Percentiles rank a stretch among this genome's conserved stretches.
Evolutionary conservation across 2,888 invertebrate species (phyloP).

Genomic region (Colletes collaris): DNA sequence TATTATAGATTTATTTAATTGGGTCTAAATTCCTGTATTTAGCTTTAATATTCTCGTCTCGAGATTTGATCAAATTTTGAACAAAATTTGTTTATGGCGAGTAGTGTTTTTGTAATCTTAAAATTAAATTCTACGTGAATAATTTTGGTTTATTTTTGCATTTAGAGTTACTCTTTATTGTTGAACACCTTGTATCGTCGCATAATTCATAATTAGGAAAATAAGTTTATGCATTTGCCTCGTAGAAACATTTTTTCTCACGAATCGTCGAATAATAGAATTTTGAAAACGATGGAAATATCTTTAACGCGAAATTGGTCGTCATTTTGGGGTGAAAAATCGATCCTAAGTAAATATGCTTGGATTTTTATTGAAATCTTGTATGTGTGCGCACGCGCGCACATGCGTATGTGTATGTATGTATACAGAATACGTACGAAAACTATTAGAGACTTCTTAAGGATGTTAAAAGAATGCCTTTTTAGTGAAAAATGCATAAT

Average conservation of each 20-base stretch:
- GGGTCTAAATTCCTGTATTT: no score
- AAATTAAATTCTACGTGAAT: no score
- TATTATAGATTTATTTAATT: no score
- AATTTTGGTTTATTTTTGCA: no score
- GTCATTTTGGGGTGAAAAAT: not conserved
- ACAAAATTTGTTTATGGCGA: no score
- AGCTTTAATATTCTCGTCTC: no score
- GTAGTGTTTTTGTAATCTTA: no score
- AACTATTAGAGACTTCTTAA: constrained; percentile 28
- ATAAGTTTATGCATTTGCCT: no score
- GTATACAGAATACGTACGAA: constrained; percentile 23
- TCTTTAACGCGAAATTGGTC: not conserved
- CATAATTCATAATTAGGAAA: no score
- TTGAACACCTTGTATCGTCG: no score
- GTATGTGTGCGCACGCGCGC: constrained; percentile 5
- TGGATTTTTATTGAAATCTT: constrained; percentile 39
- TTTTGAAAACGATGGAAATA: not conserved
- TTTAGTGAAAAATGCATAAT: constrained; percentile 38
- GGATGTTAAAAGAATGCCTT: constrained; percentile 50
- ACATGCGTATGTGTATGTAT: constrained; percentile 13
- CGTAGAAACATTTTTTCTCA: not conserved
- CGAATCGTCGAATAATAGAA: not conserved
- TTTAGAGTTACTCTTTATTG: no score
- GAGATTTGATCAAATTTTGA: no score
- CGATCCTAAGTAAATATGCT: constrained; percentile 1